Base-by-base conservation (phyloP, 2,888 invertebrate genomes). In the Ochropleura leucogaster region DNA sequence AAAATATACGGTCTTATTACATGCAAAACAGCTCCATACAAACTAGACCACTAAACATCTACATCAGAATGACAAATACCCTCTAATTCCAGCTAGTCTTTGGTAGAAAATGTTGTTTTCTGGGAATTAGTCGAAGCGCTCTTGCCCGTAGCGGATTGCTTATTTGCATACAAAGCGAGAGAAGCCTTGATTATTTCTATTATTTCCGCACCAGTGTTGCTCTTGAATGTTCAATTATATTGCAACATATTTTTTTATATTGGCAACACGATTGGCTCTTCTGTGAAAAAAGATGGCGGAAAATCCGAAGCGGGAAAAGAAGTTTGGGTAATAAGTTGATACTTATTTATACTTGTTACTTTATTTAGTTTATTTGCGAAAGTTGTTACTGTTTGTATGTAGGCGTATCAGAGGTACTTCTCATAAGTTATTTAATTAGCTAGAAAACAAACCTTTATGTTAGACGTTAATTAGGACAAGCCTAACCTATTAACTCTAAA, bases 131-230 rank as follows among this genome's bases (percentile, higher is more conserved):
- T 91, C 89, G 89, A 90, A 88, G 89, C 89, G 85, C 88, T 86
- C 84, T 85, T 80, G 89, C 89, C 88, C 87, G 89, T 87, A 90
- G 92, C 89, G 91, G 90, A 91, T 90, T 90, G 90, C 92, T 90
- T 88, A 94, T 94, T 94, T 92, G 92, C 94, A 94, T 94, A 94
- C 89, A 94, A 91, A 94, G 92, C 90, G 90, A 88, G 86, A 79
- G 85, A 80, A 86, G 86, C 82, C 89, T 88, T 93, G 92, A 93
- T 94, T 92, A 93, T 93, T 93, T 93, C 92, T 93, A 91, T 93
- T 92, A 93, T 93, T 93, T 89, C 87, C 89, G 84, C 79, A 84
- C 74, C 80, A 77, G 79, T 69, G 77, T 78, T 80, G 76, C 80
- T 79, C 71, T 74, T 71, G 77, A 83, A 72, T 77, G 80, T 82